These are phyloP conservation scores for Micrastur ruficollis DNA, from an alignment of 2,797 vertebrate genomes.

Conservation along the genomic window DNA sequence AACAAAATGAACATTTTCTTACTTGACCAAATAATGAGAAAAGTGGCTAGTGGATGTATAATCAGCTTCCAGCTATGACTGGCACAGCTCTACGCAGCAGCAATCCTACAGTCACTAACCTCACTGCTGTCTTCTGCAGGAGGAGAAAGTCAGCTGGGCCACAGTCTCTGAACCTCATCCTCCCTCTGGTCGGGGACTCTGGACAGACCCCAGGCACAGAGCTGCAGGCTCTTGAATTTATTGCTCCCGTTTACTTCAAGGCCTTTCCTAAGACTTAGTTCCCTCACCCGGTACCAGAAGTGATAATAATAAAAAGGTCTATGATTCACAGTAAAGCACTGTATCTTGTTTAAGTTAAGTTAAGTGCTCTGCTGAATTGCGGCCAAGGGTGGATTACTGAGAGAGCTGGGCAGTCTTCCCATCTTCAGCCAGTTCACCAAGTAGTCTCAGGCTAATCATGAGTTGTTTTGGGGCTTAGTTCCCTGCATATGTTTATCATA, in stretches of 20 bases:
- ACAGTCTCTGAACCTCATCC: neutral
- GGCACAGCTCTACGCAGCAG: neutral
- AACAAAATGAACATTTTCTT: neutral
- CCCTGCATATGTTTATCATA: conserved; percentile 1
- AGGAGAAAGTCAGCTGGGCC: neutral
- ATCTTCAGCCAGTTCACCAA: conserved; percentile 48
- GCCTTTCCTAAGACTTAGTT: neutral
- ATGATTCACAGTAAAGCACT: conserved; percentile 28
- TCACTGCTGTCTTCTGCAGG: neutral
- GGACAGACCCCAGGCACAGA: neutral
- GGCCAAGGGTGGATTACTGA: conserved; percentile 48
- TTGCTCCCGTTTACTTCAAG: neutral
- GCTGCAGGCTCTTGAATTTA: neutral
- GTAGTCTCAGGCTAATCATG: neutral
- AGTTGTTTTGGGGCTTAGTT: conserved; percentile 28
- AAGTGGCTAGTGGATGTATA: conserved; percentile 25
- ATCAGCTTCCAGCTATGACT: conserved; percentile 34
- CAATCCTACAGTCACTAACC: neutral
- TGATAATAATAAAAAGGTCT: conserved; percentile 21
- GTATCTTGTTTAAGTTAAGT: conserved; percentile 39
- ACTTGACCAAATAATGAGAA: neutral
- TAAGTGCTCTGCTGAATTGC: conserved; percentile 44
- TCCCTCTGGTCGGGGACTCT: neutral
- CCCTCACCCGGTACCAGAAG: neutral
- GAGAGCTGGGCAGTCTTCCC: conserved; percentile 33